phyloP scores from a whole-genome alignment of 35 echinoderm and acorn worm species.

The Eucidaris tribuloides region DNA sequence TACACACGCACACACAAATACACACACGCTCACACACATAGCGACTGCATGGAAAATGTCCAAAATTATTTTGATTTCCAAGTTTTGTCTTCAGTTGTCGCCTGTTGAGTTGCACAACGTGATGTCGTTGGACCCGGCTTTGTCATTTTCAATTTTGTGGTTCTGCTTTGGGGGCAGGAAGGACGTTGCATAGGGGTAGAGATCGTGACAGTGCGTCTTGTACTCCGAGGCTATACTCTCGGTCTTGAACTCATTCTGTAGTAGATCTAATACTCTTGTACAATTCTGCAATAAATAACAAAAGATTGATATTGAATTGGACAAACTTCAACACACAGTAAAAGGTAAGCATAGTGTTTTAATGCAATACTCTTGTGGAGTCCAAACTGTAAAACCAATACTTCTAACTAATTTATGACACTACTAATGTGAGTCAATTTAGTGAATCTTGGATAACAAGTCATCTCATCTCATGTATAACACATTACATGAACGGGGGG shows the following conservation, averaged over 20 bases:
- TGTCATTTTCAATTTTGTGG: slow-evolving; percentile 5
- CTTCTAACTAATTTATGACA: background rate
- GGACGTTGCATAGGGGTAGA: slow-evolving; percentile 76
- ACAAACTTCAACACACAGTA: background rate
- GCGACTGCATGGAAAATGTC: too few species aligned
- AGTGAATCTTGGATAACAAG: background rate
- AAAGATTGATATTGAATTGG: too few species aligned
- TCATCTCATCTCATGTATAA: background rate
- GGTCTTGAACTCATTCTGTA: slow-evolving; percentile 59
- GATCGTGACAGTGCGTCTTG: slow-evolving; percentile 67
- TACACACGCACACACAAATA: too few species aligned
- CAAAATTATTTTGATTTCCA: too few species aligned
- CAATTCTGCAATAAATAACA: slow-evolving; percentile 53
- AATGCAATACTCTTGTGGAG: background rate
- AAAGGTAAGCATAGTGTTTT: background rate
- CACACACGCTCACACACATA: too few species aligned
- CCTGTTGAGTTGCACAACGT: slow-evolving; percentile 12
- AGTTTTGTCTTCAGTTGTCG: too few species aligned
- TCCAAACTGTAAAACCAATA: background rate
- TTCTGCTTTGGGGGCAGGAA: slow-evolving; percentile 41
- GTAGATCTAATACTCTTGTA: slow-evolving; percentile 45
- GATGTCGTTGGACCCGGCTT: background rate
- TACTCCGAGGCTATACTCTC: slow-evolving; percentile 45
- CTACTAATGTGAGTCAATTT: background rate
- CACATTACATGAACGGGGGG: too few species aligned